phyloP scores from a whole-genome alignment of 2,888 invertebrate genomes.

The Zygogramma bicolorata region DNA sequence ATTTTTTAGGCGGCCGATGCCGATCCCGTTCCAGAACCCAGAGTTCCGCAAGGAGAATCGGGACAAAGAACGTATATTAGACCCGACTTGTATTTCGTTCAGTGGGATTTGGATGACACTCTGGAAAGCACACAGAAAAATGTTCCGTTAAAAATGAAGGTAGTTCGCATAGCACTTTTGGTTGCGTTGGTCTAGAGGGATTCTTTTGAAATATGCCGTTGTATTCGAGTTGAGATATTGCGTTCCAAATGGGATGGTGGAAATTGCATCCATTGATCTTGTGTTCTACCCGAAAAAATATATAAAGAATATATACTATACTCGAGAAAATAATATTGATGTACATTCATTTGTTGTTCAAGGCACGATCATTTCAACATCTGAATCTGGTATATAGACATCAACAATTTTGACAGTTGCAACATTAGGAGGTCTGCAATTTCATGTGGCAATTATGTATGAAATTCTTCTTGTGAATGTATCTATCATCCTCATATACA shows the following conservation, averaged over 20 bases:
- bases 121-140: neutral
- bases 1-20: neutral
- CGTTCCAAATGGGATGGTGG: too few relatives aligned
- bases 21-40: neutral
- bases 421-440: too few relatives aligned
- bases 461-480: too few relatives aligned
- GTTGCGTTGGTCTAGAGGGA: neutral
- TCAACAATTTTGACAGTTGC: too few relatives aligned
- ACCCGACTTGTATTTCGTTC: conserved; percentile 28
- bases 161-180: neutral
- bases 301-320: too few relatives aligned
- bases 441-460: too few relatives aligned
- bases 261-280: neutral
- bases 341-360: too few relatives aligned
- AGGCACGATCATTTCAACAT: too few relatives aligned
- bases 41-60: conserved; percentile 24
- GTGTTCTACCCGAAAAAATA: neutral
- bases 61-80: conserved; percentile 37
- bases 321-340: too few relatives aligned
- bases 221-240: too few relatives aligned
- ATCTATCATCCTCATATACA: too few relatives aligned
- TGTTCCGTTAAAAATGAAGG: neutral
- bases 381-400: too few relatives aligned
- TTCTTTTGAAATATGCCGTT: neutral
- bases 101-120: conserved; percentile 31